phyloP scores from a whole-genome alignment of 37 sponge, comb jelly and placozoan species.

The Diacarnus erythraeanus region DNA sequence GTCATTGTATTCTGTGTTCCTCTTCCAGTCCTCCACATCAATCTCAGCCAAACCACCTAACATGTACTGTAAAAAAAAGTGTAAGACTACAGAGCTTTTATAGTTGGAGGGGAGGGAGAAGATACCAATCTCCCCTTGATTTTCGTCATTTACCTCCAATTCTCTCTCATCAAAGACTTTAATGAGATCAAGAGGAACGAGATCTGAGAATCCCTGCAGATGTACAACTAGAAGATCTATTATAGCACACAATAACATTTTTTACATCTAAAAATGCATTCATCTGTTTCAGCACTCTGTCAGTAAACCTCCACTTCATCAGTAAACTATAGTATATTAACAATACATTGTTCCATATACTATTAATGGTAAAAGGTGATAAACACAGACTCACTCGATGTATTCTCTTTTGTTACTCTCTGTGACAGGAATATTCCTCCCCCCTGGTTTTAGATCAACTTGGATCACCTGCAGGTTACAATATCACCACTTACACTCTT shows the following conservation, averaged over 20 bases:
- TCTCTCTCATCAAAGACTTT: slow-evolving; percentile 94
- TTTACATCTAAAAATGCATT: slow-evolving; percentile 80
- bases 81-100: background rate
- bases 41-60: slow-evolving; percentile 95
- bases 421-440: slow-evolving; percentile 84
- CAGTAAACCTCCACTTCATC: slow-evolving; percentile 91
- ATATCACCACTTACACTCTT: background rate
- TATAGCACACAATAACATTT: background rate
- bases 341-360: too few relatives aligned
- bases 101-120: too few relatives aligned
- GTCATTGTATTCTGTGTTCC: slow-evolving; percentile 81
- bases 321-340: slow-evolving; percentile 54
- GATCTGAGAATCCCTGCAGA: slow-evolving; percentile 82
- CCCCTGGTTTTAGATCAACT: slow-evolving; percentile 82
- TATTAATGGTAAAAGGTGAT: background rate
- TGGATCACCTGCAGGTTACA: slow-evolving; percentile 58
- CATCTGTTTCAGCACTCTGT: slow-evolving; percentile 88
- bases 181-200: slow-evolving; percentile 76
- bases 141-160: slow-evolving; percentile 85
- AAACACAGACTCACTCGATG: slow-evolving; percentile 55
- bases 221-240: too few relatives aligned
- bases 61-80: slow-evolving; percentile 69
- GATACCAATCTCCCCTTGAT: too few relatives aligned
- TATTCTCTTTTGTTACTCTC: slow-evolving; percentile 89
- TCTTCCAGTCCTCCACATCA: slow-evolving; percentile 96